Conservation (phyloP, 2,888 invertebrate species). For the Malthinus seriepunctatus region DNA sequence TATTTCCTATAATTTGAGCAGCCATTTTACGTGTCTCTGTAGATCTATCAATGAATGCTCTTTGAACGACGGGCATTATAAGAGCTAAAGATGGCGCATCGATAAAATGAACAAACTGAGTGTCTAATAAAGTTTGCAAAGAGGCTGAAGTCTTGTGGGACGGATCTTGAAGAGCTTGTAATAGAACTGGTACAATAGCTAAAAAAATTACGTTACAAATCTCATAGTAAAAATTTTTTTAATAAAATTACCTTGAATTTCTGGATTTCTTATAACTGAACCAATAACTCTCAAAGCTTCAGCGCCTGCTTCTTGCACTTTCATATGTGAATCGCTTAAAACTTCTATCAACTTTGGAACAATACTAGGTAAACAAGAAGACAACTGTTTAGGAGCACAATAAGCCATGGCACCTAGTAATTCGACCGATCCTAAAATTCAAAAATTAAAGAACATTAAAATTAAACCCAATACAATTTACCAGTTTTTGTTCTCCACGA, state of each 20-base stretch:
- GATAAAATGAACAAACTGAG: conserved; percentile 98
- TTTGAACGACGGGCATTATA: conserved; percentile 98
- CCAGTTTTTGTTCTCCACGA: conserved; percentile 98
- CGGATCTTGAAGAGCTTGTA: conserved; percentile 94
- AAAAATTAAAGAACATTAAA: background rate
- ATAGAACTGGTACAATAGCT: conserved; percentile 84
- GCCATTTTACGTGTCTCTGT: conserved; percentile 99
- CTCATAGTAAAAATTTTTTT: too few species aligned
- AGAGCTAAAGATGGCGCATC: conserved; percentile 98
- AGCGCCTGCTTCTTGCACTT: conserved; percentile 95
- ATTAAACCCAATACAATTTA: conserved; percentile 37
- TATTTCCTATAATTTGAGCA: conserved; percentile 98
- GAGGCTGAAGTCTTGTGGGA: conserved; percentile 92
- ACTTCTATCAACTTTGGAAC: conserved; percentile 98
- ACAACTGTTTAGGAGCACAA: conserved; percentile 98
- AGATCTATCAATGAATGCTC: conserved; percentile 96
- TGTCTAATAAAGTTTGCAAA: conserved; percentile 90
- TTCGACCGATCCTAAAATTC: conserved; percentile 81
- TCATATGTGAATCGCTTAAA: conserved; percentile 95
- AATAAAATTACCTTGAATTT: conserved; percentile 76
- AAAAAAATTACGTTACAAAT: conserved; percentile 19
- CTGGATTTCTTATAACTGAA: conserved; percentile 96
- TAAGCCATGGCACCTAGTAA: conserved; percentile 97
- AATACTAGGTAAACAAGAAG: conserved; percentile 96
- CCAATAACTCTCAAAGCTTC: conserved; percentile 96